Evolutionary conservation across 2,113 vertebrate genomes (phyloP), one percentile per base, ranked within the genome.

Genomic region (Coregonus clupeaformis): DNA sequence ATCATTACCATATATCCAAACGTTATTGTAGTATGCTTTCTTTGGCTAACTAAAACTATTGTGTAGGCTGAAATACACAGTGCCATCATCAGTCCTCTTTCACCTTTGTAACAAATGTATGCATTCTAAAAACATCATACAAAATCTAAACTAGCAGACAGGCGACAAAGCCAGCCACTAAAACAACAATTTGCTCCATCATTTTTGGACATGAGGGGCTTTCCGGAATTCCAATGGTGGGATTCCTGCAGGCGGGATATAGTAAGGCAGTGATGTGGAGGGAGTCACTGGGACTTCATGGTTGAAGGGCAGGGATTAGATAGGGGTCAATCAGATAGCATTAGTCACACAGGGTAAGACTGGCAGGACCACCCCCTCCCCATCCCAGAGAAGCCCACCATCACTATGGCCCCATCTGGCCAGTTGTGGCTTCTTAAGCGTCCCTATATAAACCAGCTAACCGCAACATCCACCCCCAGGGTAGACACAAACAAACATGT

Each of bases 251-350:
- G 64, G 64, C 24, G 11, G 24, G 42, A 25, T 11, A 55, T 42
- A 59, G n/a, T 1, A 42, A 62, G 57, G 27, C 73, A 32, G 16
- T 69, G 74, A 45, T 47, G 36, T 49, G 24, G 57, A 27, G 68
- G 18, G 68, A 29, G 27, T 76, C 29, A 71, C 42, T 49, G 60
- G 45, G 49, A 52, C 25, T 65, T 5, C 14, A 42, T n/a, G 42
- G 32, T 49, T 64, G 59, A 69, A 18, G 25, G 36, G 9, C 13
- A 27, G 68, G 68, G 68, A 69, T 69, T 52, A 69, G 11, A n/a
- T 22, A 2, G 25, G 69, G 69, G 47, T 71, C 47, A 71, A 49
- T 68, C 67, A 68, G 22, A 47, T 36, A 36, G 20, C 29, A 67
- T 67, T 67, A 69, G 24, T 52, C 68, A 18, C 62, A 64, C 24